A percentile compares a stretch with the other conserved stretches of the same genome.
These are phyloP conservation scores for Conopomorpha cramerella DNA, from an alignment of 1,140 invertebrate species.

Conservation along the genomic window DNA sequence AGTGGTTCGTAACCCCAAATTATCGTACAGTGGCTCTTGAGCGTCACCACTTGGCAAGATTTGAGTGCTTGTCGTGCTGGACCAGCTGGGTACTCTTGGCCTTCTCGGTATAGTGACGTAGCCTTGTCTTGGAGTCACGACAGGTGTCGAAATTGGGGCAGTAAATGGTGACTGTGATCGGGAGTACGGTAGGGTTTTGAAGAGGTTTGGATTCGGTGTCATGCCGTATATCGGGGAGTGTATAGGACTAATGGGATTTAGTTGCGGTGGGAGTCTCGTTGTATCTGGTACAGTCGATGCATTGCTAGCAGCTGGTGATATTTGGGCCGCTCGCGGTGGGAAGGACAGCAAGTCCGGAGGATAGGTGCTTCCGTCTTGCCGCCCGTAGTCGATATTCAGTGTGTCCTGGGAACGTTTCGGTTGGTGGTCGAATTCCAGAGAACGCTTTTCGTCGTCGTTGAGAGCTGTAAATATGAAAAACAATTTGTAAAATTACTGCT, in stretches of 20 bases:
- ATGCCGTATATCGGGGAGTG: slow-evolving; percentile 62
- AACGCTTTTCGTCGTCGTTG: slow-evolving; percentile 68
- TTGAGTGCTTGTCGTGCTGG: slow-evolving; percentile 65
- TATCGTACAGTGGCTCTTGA: slow-evolving; percentile 81
- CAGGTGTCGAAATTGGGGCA: slow-evolving; percentile 57
- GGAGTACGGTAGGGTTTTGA: slow-evolving; percentile 73
- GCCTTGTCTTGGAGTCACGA: slow-evolving; percentile 71
- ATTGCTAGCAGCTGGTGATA: slow-evolving; percentile 73
- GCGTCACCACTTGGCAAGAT: slow-evolving; percentile 62
- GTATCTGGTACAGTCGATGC: slow-evolving; percentile 78
- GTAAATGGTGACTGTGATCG: slow-evolving; percentile 74
- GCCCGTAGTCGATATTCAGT: slow-evolving; percentile 55
- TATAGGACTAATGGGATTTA: slow-evolving; percentile 56
- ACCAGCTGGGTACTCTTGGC: slow-evolving; percentile 82
- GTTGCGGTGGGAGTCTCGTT: slow-evolving; percentile 54
- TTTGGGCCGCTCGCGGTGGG: slow-evolving; percentile 66
- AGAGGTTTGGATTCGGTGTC: slow-evolving; percentile 56
- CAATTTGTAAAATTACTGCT: slow-evolving; percentile 3
- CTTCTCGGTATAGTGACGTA: slow-evolving; percentile 85
- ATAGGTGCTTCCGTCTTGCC: slow-evolving; percentile 58
- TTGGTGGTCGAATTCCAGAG: slow-evolving; percentile 59
- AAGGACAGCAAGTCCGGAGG: slow-evolving; percentile 84
- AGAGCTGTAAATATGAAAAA: slow-evolving; percentile 45
- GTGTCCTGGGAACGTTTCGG: slow-evolving; percentile 49
- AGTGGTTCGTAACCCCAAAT: slow-evolving; percentile 80